Base-by-base conservation (phyloP, 2,113 vertebrate species). In the Cyanistes caeruleus region DNA sequence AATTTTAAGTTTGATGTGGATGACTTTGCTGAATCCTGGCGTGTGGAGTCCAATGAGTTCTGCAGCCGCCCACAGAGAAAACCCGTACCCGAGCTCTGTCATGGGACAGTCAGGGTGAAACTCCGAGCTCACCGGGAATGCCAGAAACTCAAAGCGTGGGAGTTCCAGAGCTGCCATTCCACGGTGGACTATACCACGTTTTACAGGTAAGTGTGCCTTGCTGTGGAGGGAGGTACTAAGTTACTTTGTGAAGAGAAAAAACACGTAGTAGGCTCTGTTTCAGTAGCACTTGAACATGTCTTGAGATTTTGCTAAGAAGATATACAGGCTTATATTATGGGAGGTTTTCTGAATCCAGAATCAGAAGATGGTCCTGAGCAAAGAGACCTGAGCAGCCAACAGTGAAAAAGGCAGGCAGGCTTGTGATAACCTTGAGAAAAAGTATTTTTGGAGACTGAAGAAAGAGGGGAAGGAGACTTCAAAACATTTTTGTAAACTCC, bases 1-100 rank as follows among this genome's bases (percentile, higher is more conserved):
- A 98, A 98, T 69, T 99, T 99, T 94, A 99, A 99, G 94, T 99
- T 99, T n/a, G 99, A 99, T 4, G 99, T 99, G 97, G 99, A 99
- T 7, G 99, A 99, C 89, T 99, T 99, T 43, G 99, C 99, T 0
- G 99, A 99, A 85, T 99, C 99, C 7, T 99, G 99, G 99, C 99
- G 98, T 0, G 98, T 99, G 3, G 99, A 99, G 75, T 99, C 98
- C 53, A 99, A 99, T 2, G 99, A 99, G 87, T 98, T 99, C 89
- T 99, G 99, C 95, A 97, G 98, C 73, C 98, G 98, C 20, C 98
- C 96, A 0, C 98, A 97, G 60, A 98, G 98, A 43, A 98, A 98
- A 23, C 98, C 98, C 0, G 84, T 98, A 5, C 98, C 99, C 0
- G 98, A 99, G 93, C 98, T 99, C 30, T 99, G 99, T 35, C 98